Evolutionary conservation across 2,888 invertebrate genomes (phyloP).

Genomic region (Orthosia gothica): DNA sequence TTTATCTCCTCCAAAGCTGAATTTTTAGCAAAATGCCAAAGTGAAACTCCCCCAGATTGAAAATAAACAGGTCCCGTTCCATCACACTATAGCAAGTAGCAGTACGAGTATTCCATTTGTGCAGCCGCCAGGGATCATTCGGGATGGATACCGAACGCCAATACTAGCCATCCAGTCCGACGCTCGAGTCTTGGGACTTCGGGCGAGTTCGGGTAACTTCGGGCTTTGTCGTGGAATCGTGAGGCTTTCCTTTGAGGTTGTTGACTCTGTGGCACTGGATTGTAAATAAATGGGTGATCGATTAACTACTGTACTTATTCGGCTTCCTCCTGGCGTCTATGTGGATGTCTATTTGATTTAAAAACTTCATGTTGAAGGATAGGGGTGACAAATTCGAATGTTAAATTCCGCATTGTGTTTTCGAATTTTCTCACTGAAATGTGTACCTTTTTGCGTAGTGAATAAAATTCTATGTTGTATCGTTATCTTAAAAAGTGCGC

Average conservation of each 20-base stretch:
- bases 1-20: background rate
- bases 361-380: no score
- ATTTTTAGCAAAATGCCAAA: conserved; percentile 14
- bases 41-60: conserved; percentile 25
- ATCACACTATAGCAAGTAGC: conserved; percentile 32
- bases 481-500: no score
- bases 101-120: conserved; percentile 67
- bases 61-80: conserved; percentile 46
- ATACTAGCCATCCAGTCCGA: conserved; percentile 30
- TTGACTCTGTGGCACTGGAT: background rate
- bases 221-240: conserved; percentile 3
- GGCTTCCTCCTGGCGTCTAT: background rate
- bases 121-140: conserved; percentile 57
- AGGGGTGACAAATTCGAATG: no score
- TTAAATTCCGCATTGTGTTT: no score
- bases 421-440: background rate
- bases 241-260: conserved; percentile 2
- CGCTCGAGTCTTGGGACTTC: conserved; percentile 20
- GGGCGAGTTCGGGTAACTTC: conserved; percentile 3
- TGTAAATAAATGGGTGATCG: conserved; percentile 5
- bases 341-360: background rate
- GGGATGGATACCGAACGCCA: conserved; percentile 48
- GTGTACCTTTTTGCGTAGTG: background rate
- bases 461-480: background rate
- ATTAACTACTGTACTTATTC: background rate